Evolutionary conservation across 1,140 invertebrate species (phyloP).

Genomic region (Drosophila kurseongensis): DNA sequence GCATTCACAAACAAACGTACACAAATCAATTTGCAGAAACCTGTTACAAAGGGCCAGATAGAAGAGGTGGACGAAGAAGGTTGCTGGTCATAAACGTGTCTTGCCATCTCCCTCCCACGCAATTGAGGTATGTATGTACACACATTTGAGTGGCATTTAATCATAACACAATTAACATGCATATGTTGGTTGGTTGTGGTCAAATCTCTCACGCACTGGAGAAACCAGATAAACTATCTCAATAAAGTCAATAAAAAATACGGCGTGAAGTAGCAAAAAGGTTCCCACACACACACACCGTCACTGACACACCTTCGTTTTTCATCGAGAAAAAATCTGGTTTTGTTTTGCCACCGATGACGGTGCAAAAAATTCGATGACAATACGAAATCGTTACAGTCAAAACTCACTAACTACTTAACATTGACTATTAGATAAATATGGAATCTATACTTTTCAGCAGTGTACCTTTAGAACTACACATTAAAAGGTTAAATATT

Average conservation of each 20-base stretch:
- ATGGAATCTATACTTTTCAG: too few relatives aligned
- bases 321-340: neutral
- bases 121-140: slow-evolving; percentile 29
- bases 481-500: too few relatives aligned
- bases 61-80: neutral
- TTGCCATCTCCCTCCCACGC: slow-evolving; percentile 27
- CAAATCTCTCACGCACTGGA: slow-evolving; percentile 45
- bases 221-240: slow-evolving; percentile 42
- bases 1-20: slow-evolving; percentile 22
- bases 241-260: slow-evolving; percentile 41
- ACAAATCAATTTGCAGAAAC: slow-evolving; percentile 45
- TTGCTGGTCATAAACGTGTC: slow-evolving; percentile 27
- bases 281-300: slow-evolving; percentile 21
- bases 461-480: too few relatives aligned
- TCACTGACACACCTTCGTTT: slow-evolving; percentile 19
- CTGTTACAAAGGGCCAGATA: slow-evolving; percentile 45
- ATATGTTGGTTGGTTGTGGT: slow-evolving; percentile 19
- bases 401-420: neutral
- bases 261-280: slow-evolving; percentile 17
- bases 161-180: slow-evolving; percentile 75
- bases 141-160: slow-evolving; percentile 68
- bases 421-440: too few relatives aligned
- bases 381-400: neutral
- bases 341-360: slow-evolving; percentile 5
- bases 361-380: neutral